Conservation (phyloP, 2,888 invertebrate genomes). For the Lepeophtheirus nordmannii region DNA sequence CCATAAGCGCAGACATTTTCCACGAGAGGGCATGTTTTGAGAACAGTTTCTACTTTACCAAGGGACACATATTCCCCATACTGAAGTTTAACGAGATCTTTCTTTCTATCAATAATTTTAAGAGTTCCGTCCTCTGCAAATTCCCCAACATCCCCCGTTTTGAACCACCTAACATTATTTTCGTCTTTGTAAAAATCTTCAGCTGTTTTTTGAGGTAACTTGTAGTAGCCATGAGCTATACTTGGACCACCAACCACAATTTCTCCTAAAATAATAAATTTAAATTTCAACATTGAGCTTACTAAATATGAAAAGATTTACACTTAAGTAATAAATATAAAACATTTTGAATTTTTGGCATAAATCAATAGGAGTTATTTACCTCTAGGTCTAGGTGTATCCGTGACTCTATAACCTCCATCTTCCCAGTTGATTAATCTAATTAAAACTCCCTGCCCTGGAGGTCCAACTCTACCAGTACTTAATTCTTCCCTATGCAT, state of each 20-base stretch:
- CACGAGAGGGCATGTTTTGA: slow-evolving; percentile 58
- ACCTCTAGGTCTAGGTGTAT: slow-evolving; percentile 68
- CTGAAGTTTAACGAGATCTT: slow-evolving; percentile 93
- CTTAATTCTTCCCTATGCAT: slow-evolving; percentile 44
- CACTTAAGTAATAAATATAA: neutral
- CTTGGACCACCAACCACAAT: slow-evolving; percentile 57
- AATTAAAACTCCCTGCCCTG: slow-evolving; percentile 67
- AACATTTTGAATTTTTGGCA: neutral
- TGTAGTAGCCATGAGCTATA: slow-evolving; percentile 85
- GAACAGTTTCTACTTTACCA: slow-evolving; percentile 39
- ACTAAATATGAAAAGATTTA: slow-evolving; percentile 2
- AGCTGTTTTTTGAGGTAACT: slow-evolving; percentile 65
- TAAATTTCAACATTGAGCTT: neutral
- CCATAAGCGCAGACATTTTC: slow-evolving; percentile 97
- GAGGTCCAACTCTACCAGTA: slow-evolving; percentile 73
- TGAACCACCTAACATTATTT: slow-evolving; percentile 76
- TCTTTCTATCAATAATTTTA: slow-evolving; percentile 91
- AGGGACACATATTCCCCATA: slow-evolving; percentile 95
- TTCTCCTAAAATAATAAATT: slow-evolving; percentile 9
- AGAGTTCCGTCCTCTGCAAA: slow-evolving; percentile 80
- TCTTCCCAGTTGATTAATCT: slow-evolving; percentile 82
- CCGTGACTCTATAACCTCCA: slow-evolving; percentile 71
- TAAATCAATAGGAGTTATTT: slow-evolving; percentile 36
- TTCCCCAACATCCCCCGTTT: slow-evolving; percentile 93
- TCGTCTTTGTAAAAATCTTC: slow-evolving; percentile 66